A percentile compares a stretch with the other conserved stretches of the same genome.
phyloP scores from a whole-genome alignment of 37 sponge, comb jelly and placozoan species.

The Aphrocallistes beatrix region DNA sequence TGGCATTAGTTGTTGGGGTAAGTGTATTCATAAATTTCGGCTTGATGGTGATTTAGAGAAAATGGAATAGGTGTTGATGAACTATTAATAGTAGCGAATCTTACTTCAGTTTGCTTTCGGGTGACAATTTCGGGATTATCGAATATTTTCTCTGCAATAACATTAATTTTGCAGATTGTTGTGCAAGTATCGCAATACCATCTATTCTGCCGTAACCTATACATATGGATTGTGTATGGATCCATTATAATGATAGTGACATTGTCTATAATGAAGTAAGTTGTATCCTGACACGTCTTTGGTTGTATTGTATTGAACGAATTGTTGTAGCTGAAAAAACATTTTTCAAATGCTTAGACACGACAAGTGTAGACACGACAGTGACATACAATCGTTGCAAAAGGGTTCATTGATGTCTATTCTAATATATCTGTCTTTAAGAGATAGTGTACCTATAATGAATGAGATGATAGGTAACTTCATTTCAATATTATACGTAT shows the following conservation, averaged over 20 bases:
- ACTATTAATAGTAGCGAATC: neutral
- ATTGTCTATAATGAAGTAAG: neutral
- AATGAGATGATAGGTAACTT: too few species aligned
- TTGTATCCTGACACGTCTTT: neutral
- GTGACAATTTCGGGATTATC: neutral
- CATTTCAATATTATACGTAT: too few species aligned
- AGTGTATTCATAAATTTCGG: neutral
- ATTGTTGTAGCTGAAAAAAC: neutral
- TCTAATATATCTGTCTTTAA: neutral
- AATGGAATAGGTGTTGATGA: neutral
- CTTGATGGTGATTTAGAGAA: neutral
- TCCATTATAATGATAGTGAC: neutral
- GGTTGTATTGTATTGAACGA: neutral
- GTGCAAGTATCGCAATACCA: neutral
- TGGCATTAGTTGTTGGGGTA: neutral
- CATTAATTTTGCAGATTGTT: neutral
- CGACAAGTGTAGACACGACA: neutral
- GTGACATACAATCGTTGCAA: neutral
- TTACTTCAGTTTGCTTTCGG: neutral
- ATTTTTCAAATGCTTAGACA: neutral
- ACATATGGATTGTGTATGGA: neutral
- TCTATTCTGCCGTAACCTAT: neutral
- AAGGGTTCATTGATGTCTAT: neutral
- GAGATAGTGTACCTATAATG: neutral
- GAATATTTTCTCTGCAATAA: neutral